These are phyloP conservation scores for Grallaria varia DNA, from an alignment of 2,113 vertebrate species.

Conservation along the genomic window DNA sequence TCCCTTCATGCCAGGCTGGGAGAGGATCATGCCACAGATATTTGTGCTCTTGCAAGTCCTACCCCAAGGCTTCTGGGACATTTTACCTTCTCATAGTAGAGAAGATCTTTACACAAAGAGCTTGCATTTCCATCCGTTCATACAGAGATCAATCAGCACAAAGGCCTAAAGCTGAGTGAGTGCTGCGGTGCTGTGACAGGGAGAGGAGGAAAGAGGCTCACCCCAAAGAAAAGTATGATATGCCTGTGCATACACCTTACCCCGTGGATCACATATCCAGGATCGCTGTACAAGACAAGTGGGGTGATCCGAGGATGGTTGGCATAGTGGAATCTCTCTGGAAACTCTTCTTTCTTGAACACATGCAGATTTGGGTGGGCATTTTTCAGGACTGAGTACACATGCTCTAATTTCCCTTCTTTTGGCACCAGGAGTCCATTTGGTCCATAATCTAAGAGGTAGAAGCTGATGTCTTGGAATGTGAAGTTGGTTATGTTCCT, in stretches of 20 bases:
- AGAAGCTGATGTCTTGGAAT: slow-evolving; percentile 81
- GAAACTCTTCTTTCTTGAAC: slow-evolving; percentile 84
- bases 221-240: neutral
- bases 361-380: slow-evolving; percentile 83
- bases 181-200: neutral
- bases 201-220: neutral
- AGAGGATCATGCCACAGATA: neutral
- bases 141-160: neutral
- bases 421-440: slow-evolving; percentile 83
- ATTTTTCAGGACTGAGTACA: slow-evolving; percentile 76
- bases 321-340: slow-evolving; percentile 76
- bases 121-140: neutral
- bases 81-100: neutral
- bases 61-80: neutral
- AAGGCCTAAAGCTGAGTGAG: neutral
- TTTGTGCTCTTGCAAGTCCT: neutral
- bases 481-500: slow-evolving; percentile 71
- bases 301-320: slow-evolving; percentile 80
- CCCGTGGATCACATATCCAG: slow-evolving; percentile 89
- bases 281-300: slow-evolving; percentile 80
- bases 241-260: slow-evolving; percentile 52
- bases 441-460: slow-evolving; percentile 87
- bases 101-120: neutral
- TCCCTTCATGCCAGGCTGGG: neutral
- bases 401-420: slow-evolving; percentile 81